Conservation (phyloP, 2,888 invertebrate species). For the Caradrina clavipalpis region DNA sequence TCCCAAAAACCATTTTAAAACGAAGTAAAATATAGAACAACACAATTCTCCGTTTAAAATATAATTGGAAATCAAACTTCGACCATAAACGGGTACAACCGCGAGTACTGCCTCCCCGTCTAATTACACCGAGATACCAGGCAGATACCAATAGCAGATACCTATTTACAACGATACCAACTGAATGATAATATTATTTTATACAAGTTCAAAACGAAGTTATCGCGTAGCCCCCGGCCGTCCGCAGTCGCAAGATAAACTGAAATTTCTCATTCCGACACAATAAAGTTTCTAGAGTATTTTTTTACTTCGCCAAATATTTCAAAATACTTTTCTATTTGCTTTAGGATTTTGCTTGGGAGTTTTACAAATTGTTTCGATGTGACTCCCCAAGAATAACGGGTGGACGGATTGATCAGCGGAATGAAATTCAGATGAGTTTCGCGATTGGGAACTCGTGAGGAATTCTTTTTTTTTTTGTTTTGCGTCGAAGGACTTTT, state of each 20-base stretch:
- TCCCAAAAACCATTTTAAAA: conserved; percentile 10
- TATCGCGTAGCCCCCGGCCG: conserved; percentile 66
- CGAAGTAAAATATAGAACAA: conserved; percentile 40
- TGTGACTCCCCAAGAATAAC: conserved; percentile 74
- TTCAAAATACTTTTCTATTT: conserved; percentile 82
- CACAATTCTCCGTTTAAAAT: conserved; percentile 39
- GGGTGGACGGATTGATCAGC: conserved; percentile 72
- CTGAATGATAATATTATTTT: conserved; percentile 83
- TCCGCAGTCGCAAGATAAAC: conserved; percentile 79
- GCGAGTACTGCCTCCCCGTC: conserved; percentile 56
- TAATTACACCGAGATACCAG: conserved; percentile 66
- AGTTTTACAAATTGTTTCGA: conserved; percentile 79
- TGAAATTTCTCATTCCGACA: conserved; percentile 77
- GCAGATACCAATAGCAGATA: conserved; percentile 60
- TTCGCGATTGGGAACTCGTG: conserved; percentile 71
- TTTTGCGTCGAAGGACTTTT: conserved; percentile 59
- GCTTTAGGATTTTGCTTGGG: conserved; percentile 74
- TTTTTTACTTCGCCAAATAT: conserved; percentile 79
- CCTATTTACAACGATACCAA: conserved; percentile 67
- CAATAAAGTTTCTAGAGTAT: conserved; percentile 78
- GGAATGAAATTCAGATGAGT: conserved; percentile 78
- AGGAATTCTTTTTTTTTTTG: conserved; percentile 61
- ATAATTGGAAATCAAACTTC: conserved; percentile 59
- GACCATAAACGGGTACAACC: conserved; percentile 48
- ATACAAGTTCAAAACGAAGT: conserved; percentile 77